Evolutionary conservation across 2,797 vertebrate genomes (phyloP).

Genomic region (Falco novaeseelandiae): DNA sequence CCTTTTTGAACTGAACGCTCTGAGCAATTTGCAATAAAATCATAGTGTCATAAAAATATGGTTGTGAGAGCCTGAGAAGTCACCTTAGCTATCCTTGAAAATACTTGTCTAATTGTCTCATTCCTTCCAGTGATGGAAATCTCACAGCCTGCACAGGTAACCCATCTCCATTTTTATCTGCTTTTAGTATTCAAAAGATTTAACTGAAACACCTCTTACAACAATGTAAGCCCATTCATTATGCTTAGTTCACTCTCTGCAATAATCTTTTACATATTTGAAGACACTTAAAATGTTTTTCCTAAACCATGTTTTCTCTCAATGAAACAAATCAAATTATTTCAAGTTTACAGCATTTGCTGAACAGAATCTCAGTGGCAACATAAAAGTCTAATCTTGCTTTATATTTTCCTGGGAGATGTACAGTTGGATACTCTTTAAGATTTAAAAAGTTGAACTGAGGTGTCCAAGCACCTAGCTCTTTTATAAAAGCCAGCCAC

Average conservation of each 20-base stretch:
- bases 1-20: neutral
- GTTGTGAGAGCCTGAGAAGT: neutral
- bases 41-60: neutral
- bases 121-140: neutral
- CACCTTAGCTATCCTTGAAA: neutral
- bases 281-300: neutral
- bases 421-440: neutral
- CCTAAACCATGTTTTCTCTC: neutral
- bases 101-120: neutral
- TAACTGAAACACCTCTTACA: neutral
- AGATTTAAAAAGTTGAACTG: neutral
- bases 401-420: neutral
- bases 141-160: neutral
- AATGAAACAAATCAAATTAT: neutral
- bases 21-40: neutral
- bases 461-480: neutral
- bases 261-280: neutral
- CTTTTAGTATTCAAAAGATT: neutral
- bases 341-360: neutral
- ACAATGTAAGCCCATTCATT: neutral
- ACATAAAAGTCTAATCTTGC: neutral
- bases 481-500: neutral
- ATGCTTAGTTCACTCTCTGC: neutral
- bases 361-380: neutral
- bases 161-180: neutral